Evolutionary conservation across 2,113 vertebrate genomes (phyloP), one percentile per base, ranked within the genome.

Genomic region (Loxodonta africana): DNA sequence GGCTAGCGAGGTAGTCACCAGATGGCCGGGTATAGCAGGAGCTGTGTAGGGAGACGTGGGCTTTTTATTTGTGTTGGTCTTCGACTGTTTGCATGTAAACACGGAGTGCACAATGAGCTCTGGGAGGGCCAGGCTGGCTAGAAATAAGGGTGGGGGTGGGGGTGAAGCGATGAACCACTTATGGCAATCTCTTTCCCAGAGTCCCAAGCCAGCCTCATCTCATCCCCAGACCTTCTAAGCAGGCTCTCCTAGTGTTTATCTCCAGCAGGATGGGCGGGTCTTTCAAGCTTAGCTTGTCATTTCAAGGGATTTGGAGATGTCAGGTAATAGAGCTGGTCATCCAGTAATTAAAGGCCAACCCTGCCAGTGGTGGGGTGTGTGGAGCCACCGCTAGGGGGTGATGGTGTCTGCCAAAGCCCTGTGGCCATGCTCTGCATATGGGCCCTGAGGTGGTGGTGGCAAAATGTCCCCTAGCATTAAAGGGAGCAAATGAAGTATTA

Each of bases 11-110:
- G 98, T 95, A 97, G 95, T 96, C 95, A 83, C 93, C 98, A 98
- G 97, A 98, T 98, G 98, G 97, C 95, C 91, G 91, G 90, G 96
- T 71, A 74, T 88, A 97, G 97, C 98, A 97, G 97, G 98, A 97
- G 94, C 97, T 98, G 96, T 98, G 97, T 92, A 97, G 97, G 96
- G 97, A 98, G 97, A 97, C 97, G 98, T 98, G 96, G 97, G 98
- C 88, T 98, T 97, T 98, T 92, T 98, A 94, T 98, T 98, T 98
- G 98, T 98, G 96, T 97, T 97, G 97, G 97, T 98, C 98, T 97
- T 92, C 88, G 12, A 95, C 96, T 98, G 98, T 98, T 98, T 98
- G 96, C 94, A 15, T 96, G 97, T 98, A 98, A 98, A 98, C 97
- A 98, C 30, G 48, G 95, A 97, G 96, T 91, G 95, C 85, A 97